phyloP scores from a whole-genome alignment of 2,113 vertebrate species.

The Odocoileus hemionus region DNA sequence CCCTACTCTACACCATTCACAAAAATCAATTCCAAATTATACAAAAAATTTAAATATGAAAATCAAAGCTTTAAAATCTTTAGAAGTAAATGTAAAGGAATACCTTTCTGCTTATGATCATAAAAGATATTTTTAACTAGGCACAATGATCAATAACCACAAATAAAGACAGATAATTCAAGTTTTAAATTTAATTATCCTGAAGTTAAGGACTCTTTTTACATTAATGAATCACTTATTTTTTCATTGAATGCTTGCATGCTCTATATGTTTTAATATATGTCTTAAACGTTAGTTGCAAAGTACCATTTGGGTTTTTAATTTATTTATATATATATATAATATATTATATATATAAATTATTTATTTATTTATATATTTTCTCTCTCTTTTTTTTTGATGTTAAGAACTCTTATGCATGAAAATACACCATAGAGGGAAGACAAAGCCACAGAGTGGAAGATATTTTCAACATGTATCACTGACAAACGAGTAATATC shows the following conservation, averaged over 20 bases:
- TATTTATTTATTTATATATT: not conserved
- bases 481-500: not conserved
- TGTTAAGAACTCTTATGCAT: not conserved
- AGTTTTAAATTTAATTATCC: not conserved
- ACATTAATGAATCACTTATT: not conserved
- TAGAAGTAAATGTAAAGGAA: not conserved
- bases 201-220: not conserved
- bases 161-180: not conserved
- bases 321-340: not conserved
- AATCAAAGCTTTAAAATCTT: not conserved
- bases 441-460: not conserved
- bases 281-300: not conserved
- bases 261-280: not conserved
- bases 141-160: not conserved
- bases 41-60: not conserved
- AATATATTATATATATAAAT: not conserved
- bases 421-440: not conserved
- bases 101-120: not conserved
- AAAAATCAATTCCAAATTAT: not conserved
- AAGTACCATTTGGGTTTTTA: not conserved
- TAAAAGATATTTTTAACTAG: not conserved
- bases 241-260: not conserved
- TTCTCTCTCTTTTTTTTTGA: not conserved
- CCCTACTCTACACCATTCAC: not conserved
- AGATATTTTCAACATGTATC: not conserved